Evolutionary conservation across 2,113 vertebrate species (phyloP), one percentile per base, ranked within the genome.

Genomic region (Eupsittula cactorum): DNA sequence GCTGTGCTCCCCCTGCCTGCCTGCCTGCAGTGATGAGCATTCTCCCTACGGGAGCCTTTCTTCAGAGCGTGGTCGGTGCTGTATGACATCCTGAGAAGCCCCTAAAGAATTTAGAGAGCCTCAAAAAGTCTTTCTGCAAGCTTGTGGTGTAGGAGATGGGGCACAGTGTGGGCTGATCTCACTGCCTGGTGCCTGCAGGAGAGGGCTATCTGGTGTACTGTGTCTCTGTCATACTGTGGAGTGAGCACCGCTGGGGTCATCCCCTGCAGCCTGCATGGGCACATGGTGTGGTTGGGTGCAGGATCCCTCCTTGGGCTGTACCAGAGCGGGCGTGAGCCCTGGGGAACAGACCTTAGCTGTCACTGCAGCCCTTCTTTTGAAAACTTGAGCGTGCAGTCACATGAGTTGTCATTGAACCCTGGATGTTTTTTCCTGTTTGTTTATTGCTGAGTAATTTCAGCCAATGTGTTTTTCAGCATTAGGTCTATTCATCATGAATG

Each of bases 381-480:
- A 91, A 15, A 12, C 35, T 55, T 59, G 70, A 81, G 80, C 68
- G 46, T 4, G 1, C 55, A 59, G 46, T 74, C 2, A 1, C 35
- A 53, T 3, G 1, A 62, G 92, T 91, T 94, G 89, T 86, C 59
- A 28, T 50, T 28, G 9, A 86, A 67, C 63, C 63, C 71, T 94
- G 88, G 69, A 76, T 94, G 82, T 86, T 55, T 96, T 94, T 95
- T 93, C 93, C 73, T 95, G 82, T 95, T 96, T 94, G 90, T 96
- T 96, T 96, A 94, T 93, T 96, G 90, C 90, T 91, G 80, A 95
- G 86, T 93, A 88, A 94, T 96, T 95, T 94, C 86, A 95, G 70
- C 57, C 90, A 92, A 88, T 78, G 82, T 96, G 93, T 84, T 95
- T 94, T 96, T 92, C 82, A 62, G 90, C 81, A 52, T 92, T 94